Conservation (phyloP, 2,888 invertebrate genomes). For the Polydrusus pterygomalis region DNA sequence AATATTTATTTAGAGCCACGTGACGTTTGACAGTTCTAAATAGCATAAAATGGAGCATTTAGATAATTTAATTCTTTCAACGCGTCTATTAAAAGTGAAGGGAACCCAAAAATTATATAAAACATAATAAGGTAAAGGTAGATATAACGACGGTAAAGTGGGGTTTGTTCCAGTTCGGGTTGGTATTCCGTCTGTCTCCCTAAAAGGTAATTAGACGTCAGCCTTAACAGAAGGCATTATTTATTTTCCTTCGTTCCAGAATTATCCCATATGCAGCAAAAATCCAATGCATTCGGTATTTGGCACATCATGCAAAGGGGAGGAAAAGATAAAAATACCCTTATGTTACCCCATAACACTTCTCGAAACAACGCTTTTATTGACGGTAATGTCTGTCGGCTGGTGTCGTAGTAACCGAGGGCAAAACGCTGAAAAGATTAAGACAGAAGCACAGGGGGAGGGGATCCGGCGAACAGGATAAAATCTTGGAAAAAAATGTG, state of each 20-base stretch:
- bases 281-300: slow-evolving; percentile 25
- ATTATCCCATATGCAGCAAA: slow-evolving; percentile 33
- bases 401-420: slow-evolving; percentile 19
- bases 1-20: slow-evolving; percentile 21
- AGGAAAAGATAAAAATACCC: slow-evolving; percentile 31
- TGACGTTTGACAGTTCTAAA: not conserved
- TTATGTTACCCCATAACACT: slow-evolving; percentile 38
- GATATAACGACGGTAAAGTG: too few relatives aligned
- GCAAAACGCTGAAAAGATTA: slow-evolving; percentile 22
- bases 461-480: not conserved
- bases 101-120: too few relatives aligned
- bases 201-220: not conserved
- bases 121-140: too few relatives aligned
- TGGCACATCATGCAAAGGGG: slow-evolving; percentile 19
- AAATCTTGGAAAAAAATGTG: too few relatives aligned
- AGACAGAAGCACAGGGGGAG: not conserved
- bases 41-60: slow-evolving; percentile 1
- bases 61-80: too few relatives aligned
- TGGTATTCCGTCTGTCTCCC: too few relatives aligned
- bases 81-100: too few relatives aligned
- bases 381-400: slow-evolving; percentile 37
- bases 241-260: not conserved
- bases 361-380: slow-evolving; percentile 38
- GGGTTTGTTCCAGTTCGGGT: too few relatives aligned
- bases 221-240: too few relatives aligned